Base-by-base conservation (phyloP, 2,888 invertebrate species). In the Leucophenga maculata region DNA sequence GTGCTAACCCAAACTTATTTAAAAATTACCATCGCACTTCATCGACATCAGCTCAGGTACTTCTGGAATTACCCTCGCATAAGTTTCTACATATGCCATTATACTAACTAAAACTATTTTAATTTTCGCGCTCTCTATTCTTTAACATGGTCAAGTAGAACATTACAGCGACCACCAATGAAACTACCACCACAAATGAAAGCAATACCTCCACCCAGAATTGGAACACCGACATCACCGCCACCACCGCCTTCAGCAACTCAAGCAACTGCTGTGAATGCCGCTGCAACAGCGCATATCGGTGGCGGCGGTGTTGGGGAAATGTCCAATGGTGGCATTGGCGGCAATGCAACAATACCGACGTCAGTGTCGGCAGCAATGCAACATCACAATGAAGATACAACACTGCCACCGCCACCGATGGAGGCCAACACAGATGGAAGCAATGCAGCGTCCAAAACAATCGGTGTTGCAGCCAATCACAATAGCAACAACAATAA, bases 101-200 rank as follows among this genome's bases (percentile, higher is more conserved):
- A 55, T 65, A 48, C 46, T 64, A 57, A 50, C 66, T 72, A 52
- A 74, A 70, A 65, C 65, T 44, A 69, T 69, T 65, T 65, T n/a
- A n/a, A 16, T 44, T 54, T 65, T 20, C n/a, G 14, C 9, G 18
- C n/a, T 3, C 16, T 52, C 6, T 50, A 1, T n/a, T 39, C 11
- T 39, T 2, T 55, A 2, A 22, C 20, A 14, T 39, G 39, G 9
- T 11, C 18, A 8, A 16, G n/a, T 71, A 88, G 88, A 79, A 89
- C 89, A 18, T 82, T 88, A 69, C 87, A 88, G 75, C 80, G 88
- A 72, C 88, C 88, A 70, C 88, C 87, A 62, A 88, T 87, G 88
- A 89, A 88, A 80, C 73, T 88, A 78, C 88, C 88, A 74, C 86
- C 87, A 69, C 86, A 87, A 72, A 88, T 88, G 84, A 89, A 89